phyloP scores from a whole-genome alignment of 2,888 invertebrate species.

The Lasioglossum oenotherae region DNA sequence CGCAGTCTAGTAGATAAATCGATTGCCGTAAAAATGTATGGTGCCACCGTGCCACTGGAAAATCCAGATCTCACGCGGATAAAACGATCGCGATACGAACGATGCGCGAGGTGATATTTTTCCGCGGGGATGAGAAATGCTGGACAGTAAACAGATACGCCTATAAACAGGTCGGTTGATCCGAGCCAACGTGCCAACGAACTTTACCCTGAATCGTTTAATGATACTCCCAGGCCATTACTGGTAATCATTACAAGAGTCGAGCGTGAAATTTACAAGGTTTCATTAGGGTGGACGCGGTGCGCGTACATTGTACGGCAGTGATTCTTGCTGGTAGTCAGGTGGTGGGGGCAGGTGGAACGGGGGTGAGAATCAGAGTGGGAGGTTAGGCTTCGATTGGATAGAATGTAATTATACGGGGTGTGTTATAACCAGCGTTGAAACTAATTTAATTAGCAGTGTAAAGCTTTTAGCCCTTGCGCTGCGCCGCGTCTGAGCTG shows the following conservation, averaged over 20 bases:
- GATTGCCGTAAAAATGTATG: not conserved
- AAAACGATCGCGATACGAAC: not conserved
- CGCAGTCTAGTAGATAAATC: not conserved
- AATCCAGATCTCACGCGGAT: not conserved
- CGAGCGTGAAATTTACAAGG: slow-evolving; percentile 70
- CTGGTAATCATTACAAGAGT: slow-evolving; percentile 69
- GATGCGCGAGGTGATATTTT: not conserved
- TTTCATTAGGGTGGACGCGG: slow-evolving; percentile 48
- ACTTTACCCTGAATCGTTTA: slow-evolving; percentile 68
- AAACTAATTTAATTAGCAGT: slow-evolving; percentile 14
- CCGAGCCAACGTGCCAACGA: slow-evolving; percentile 50
- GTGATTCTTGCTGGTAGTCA: slow-evolving; percentile 1
- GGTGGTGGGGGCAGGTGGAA: not conserved
- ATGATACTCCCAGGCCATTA: slow-evolving; percentile 69
- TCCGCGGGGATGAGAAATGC: not conserved
- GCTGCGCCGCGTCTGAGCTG: not conserved
- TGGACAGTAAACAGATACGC: slow-evolving; percentile 33
- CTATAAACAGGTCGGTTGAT: slow-evolving; percentile 46
- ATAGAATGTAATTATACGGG: slow-evolving; percentile 11
- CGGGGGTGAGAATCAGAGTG: not conserved
- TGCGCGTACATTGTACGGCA: slow-evolving; percentile 6
- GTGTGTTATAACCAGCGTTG: slow-evolving; percentile 7
- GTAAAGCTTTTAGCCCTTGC: slow-evolving; percentile 4
- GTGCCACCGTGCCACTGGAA: not conserved
- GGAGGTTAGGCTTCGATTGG: slow-evolving; percentile 13